Evolutionary conservation across 2,888 invertebrate genomes (phyloP).

Genomic region (Bhutanitis thaidina): DNA sequence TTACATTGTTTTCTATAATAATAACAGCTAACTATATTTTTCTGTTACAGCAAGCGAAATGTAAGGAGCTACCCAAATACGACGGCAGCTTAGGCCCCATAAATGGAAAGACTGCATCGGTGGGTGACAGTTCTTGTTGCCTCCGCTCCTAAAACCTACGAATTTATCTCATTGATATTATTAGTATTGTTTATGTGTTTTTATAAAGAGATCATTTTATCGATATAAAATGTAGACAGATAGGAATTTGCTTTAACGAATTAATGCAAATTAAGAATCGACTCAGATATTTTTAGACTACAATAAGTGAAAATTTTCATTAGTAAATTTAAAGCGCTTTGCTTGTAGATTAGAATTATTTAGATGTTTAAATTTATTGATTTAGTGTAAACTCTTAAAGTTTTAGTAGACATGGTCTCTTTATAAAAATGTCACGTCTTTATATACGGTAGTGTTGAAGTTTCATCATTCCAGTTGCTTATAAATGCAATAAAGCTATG

Average conservation of each 20-base stretch:
- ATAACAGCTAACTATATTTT: not conserved
- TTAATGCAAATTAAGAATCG: too few relatives aligned
- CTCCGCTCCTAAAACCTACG: slow-evolving; percentile 49
- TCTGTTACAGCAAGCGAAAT: slow-evolving; percentile 87
- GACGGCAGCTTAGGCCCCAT: slow-evolving; percentile 85
- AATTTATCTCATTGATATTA: slow-evolving; percentile 38
- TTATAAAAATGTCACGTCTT: slow-evolving; percentile 35
- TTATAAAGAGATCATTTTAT: slow-evolving; percentile 16
- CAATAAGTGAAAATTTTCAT: too few relatives aligned
- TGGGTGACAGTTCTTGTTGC: slow-evolving; percentile 84
- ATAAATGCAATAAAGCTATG: slow-evolving; percentile 41
- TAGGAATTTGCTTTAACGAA: too few relatives aligned
- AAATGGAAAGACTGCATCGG: slow-evolving; percentile 85
- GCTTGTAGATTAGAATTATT: too few relatives aligned
- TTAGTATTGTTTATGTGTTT: slow-evolving; percentile 23
- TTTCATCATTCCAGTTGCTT: slow-evolving; percentile 60
- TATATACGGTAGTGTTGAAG: slow-evolving; percentile 41
- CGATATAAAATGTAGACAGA: too few relatives aligned
- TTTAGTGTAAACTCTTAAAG: not conserved
- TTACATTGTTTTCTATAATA: too few relatives aligned
- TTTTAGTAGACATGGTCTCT: slow-evolving; percentile 6
- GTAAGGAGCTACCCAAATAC: slow-evolving; percentile 89
- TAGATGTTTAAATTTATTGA: not conserved
- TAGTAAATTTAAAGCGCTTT: too few relatives aligned
- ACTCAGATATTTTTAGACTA: too few relatives aligned